Conservation (phyloP, 2,888 invertebrate species). For the Caenorhabditis doughertyi region DNA sequence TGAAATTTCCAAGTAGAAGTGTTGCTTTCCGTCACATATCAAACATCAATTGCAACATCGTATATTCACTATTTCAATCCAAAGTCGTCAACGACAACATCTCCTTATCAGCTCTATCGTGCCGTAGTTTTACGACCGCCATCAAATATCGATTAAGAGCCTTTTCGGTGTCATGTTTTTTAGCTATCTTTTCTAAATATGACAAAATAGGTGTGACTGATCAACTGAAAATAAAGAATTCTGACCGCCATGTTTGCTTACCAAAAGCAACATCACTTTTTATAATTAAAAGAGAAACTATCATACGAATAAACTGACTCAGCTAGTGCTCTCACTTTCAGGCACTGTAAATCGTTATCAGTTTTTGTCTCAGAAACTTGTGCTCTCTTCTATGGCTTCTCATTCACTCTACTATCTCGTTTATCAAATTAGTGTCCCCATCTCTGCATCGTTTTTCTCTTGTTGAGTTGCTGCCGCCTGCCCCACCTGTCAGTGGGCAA, state of each 20-base stretch:
- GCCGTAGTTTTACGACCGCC: slow-evolving; percentile 51
- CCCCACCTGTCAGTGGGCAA: slow-evolving; percentile 47
- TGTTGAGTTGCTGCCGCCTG: slow-evolving; percentile 61
- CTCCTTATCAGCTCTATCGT: slow-evolving; percentile 46
- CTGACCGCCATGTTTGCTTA: slow-evolving; percentile 37
- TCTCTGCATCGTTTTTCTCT: slow-evolving; percentile 32
- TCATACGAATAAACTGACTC: slow-evolving; percentile 19
- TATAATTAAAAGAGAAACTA: slow-evolving; percentile 7
- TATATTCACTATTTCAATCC: slow-evolving; percentile 44
- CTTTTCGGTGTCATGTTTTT: slow-evolving; percentile 53
- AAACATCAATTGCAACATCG: slow-evolving; percentile 62
- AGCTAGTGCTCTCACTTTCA: slow-evolving; percentile 26
- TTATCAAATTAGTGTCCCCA: slow-evolving; percentile 62
- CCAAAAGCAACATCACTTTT: slow-evolving; percentile 2
- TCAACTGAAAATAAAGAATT: slow-evolving; percentile 17
- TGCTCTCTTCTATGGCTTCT: slow-evolving; percentile 47
- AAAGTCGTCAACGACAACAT: slow-evolving; percentile 42
- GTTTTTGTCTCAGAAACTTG: slow-evolving; percentile 56
- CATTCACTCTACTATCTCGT: slow-evolving; percentile 44
- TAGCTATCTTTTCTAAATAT: slow-evolving; percentile 11
- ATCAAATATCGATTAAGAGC: slow-evolving; percentile 49
- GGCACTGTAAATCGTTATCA: slow-evolving; percentile 53
- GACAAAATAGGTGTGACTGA: slow-evolving; percentile 35
- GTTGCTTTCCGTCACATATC: slow-evolving; percentile 35
- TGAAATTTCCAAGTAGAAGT: slow-evolving; percentile 4